Evolutionary conservation across 2,888 invertebrate genomes (phyloP).

Genomic region (Sthenelais limicola): DNA sequence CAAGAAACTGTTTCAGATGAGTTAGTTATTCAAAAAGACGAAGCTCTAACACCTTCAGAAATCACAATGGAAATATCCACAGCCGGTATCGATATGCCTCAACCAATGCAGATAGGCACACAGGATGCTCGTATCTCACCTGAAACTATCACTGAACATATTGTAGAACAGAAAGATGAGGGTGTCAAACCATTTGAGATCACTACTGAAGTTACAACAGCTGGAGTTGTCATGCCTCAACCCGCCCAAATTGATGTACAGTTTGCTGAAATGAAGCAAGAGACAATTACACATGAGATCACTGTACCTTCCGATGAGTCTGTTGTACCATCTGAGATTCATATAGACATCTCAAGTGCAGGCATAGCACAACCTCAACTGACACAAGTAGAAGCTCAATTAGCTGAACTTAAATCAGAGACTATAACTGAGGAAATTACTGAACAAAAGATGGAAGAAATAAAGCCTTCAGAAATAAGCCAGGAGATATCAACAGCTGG

Average conservation of each 20-base stretch:
- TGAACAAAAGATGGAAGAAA: conserved; percentile 10
- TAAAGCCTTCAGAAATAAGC: conserved; percentile 41
- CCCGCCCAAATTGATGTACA: neutral
- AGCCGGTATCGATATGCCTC: neutral
- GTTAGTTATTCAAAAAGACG: conserved; percentile 32
- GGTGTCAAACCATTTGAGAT: conserved; percentile 4
- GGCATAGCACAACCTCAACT: neutral
- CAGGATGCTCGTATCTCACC: neutral
- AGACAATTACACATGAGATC: neutral
- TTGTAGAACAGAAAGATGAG: neutral
- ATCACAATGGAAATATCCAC: conserved; percentile 19
- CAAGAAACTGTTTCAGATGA: conserved; percentile 41
- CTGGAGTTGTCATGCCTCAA: neutral
- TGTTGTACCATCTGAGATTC: conserved; percentile 35
- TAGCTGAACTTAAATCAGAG: conserved; percentile 7
- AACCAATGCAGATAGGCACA: neutral
- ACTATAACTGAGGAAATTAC: conserved; percentile 1
- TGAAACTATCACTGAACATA: neutral
- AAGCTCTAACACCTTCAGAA: conserved; percentile 39
- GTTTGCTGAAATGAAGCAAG: neutral
- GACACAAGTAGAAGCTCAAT: conserved; percentile 14
- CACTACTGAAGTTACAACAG: neutral
- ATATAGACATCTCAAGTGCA: conserved; percentile 39
- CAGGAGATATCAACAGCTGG: conserved; percentile 40
- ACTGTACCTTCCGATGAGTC: neutral